Base-by-base conservation (phyloP, 92 coral and sea anemone genomes). In the Muricea muricata region DNA sequence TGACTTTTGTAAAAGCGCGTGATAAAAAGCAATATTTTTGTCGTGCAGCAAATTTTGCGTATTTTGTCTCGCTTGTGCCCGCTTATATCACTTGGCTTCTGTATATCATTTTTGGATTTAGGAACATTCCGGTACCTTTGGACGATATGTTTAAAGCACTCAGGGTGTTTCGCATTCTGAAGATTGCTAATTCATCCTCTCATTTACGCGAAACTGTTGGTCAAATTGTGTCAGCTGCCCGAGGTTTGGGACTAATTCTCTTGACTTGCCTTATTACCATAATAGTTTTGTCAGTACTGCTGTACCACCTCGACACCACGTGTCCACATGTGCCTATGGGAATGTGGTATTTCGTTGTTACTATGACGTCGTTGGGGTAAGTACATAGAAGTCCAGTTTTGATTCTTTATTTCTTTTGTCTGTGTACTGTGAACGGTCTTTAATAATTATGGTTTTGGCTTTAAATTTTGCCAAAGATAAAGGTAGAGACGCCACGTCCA, bases 291-390 rank as follows among this genome's bases (percentile, higher is more conserved):
- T 97, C 99, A 0, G 94, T 97, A 67, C 63, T 92, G 55, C 65
- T 97, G n/a, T 97, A 83, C 75, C 93, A 92, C 47, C 86, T 90
- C 29, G 99, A 93, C 79, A 56, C 92, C 20, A 34, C 82, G 37
- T 97, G 94, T 31, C 32, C 90, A 42, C 93, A 95, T 86, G 94
- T 97, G 15, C 99, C 99, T 29, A 91, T 95, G 42, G 85, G 97
- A 5, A 97, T 97, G 99, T 97, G 99, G 99, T 97, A 97, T 58
- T 93, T 97, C 8, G 91, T 97, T 26, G 87, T 97, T 34, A 97
- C 99, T 84, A 97, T 97, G 99, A 97, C 99, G 85, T 93, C 98
- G 0, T 90, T 97, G 20, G 99, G 99, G 99, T 97, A 61, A 82
- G 98, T 88, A 13, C 21, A 45, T 0, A 41, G 2, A 29, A 33